Base-by-base conservation (phyloP, 2,113 vertebrate genomes). In the Pavo muticus region DNA sequence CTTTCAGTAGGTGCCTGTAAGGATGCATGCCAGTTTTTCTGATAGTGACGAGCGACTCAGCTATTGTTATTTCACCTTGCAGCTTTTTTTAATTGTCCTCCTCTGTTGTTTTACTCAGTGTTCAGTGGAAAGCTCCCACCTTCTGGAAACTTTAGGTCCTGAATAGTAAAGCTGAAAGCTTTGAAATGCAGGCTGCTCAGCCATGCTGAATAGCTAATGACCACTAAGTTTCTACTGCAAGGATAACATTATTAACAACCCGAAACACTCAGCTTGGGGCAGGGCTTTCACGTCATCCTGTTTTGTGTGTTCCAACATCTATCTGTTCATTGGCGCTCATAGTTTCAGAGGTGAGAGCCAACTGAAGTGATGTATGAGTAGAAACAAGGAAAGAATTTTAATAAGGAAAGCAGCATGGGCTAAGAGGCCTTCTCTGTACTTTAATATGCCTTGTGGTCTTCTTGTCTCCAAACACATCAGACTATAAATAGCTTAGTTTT, bases 321-420 rank as follows among this genome's bases (percentile, higher is more conserved):
- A 37, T 77, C 52, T 88, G 52, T 64, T 69, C 83, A 23, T 50
- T 77, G 72, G 20, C 0, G 1, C 32, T 92, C 23, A 29, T 77
- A 3, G 1, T 61, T 91, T 84, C 83, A 61, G 69, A 91, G 47
- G 72, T 68, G 57, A 61, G 9, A 93, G 35, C 27, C 24, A 94
- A 48, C 14, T 32, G 79, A 48, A 60, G 65, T 65, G 76, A 81
- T 32, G 12, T 54, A 64, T 19, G 39, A 48, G 25, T 12, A 60
- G 40, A 60, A 96, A 68, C 10, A 70, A 47, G 35, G 42, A 77
- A 77, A 86, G 85, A 70, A 90, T 93, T 95, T 86, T 80, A 94
- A 86, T 82, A 81, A 61, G 88, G 69, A 86, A 90, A 91, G 47
- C 88, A 95, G 69, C 65, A 48, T 65, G 85, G 72, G 60, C 47